phyloP scores from a whole-genome alignment of 2,797 vertebrate genomes.

The Bradypodion pumilum region DNA sequence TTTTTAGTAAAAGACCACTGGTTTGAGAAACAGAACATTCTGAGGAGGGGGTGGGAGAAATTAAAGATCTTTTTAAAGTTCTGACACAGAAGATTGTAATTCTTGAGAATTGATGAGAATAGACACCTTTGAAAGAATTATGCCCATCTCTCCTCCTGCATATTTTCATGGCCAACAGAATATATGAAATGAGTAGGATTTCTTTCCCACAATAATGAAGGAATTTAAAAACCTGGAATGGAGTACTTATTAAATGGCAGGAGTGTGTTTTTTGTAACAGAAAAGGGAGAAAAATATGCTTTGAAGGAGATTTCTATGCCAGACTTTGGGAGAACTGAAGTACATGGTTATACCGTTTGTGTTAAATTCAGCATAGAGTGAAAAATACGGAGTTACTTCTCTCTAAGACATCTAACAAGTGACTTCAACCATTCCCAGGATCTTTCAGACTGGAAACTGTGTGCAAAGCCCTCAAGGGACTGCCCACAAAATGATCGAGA shows the following conservation, averaged over 20 bases:
- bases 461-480: neutral
- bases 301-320: slow-evolving; percentile 38
- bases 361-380: slow-evolving; percentile 9
- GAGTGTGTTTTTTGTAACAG: neutral
- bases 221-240: slow-evolving; percentile 33
- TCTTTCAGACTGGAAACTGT: slow-evolving; percentile 10
- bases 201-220: neutral
- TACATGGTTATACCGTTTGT: neutral
- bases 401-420: slow-evolving; percentile 52
- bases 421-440: slow-evolving; percentile 40
- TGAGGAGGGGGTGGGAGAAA: neutral
- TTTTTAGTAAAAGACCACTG: neutral
- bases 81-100: neutral
- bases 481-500: neutral
- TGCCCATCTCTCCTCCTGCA: slow-evolving; percentile 18
- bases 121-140: neutral
- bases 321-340: neutral
- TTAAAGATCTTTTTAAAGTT: slow-evolving; percentile 2
- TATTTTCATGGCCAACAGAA: slow-evolving; percentile 20
- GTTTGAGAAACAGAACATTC: neutral
- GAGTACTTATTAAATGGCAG: slow-evolving; percentile 54
- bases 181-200: slow-evolving; percentile 17
- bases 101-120: neutral
- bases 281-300: neutral
- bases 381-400: slow-evolving; percentile 28